Conservation (phyloP, 2,888 invertebrate genomes). For the Napeogenes inachia region DNA sequence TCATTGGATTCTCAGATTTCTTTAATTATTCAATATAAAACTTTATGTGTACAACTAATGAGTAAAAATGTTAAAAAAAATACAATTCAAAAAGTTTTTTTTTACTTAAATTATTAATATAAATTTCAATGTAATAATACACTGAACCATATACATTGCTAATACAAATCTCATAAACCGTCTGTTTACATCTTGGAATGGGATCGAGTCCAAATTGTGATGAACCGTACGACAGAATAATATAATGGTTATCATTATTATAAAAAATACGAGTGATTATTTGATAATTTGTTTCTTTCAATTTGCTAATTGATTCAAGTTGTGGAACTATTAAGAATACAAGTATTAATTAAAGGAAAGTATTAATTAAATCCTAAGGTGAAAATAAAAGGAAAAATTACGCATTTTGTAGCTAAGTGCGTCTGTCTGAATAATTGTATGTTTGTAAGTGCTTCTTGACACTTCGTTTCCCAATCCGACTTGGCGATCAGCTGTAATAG, state of each 20-base stretch:
- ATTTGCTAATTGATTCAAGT: neutral
- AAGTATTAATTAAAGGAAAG: too few species aligned
- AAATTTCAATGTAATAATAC: too few species aligned
- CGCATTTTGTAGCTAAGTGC: neutral
- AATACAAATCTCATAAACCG: neutral
- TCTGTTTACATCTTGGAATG: neutral
- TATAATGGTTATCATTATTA: slow-evolving; percentile 2
- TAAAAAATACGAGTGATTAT: slow-evolving; percentile 5
- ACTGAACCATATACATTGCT: neutral
- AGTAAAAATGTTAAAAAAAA: too few species aligned
- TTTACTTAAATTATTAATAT: too few species aligned
- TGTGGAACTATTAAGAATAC: neutral
- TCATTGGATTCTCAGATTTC: too few species aligned
- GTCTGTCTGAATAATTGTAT: slow-evolving; percentile 9
- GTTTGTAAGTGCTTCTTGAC: slow-evolving; percentile 23
- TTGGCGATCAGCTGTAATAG: slow-evolving; percentile 52
- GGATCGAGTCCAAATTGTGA: slow-evolving; percentile 14
- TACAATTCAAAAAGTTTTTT: too few species aligned
- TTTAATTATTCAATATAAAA: too few species aligned
- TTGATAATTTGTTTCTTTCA: slow-evolving; percentile 8
- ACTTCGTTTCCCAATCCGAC: slow-evolving; percentile 46
- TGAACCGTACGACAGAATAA: slow-evolving; percentile 10
- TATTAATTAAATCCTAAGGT: neutral
- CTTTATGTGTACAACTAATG: too few species aligned
- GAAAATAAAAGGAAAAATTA: neutral